These are phyloP conservation scores for Diorhabda carinulata DNA, from an alignment of 1,140 invertebrate species.

Conservation along the genomic window DNA sequence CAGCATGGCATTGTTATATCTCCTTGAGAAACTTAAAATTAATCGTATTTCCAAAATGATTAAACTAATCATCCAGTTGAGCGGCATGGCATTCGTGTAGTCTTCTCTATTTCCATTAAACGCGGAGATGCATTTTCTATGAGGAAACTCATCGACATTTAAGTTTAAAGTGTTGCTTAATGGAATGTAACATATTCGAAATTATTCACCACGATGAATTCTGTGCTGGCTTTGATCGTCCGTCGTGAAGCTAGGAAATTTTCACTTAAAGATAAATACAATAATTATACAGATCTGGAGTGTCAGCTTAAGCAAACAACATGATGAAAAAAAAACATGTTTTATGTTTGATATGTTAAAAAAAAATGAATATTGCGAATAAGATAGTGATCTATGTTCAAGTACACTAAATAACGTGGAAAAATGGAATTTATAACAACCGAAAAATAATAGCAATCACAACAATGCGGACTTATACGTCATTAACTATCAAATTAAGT, in stretches of 20 bases:
- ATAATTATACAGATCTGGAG: too few relatives aligned
- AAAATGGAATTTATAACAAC: too few relatives aligned
- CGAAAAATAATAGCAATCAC: too few relatives aligned
- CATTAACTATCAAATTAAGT: too few relatives aligned
- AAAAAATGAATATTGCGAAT: too few relatives aligned
- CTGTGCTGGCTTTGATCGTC: not conserved
- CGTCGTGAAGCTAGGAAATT: not conserved
- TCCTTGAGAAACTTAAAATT: not conserved
- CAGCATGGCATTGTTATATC: not conserved
- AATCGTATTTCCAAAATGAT: not conserved
- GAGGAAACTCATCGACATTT: not conserved
- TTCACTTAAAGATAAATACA: not conserved
- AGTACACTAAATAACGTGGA: too few relatives aligned
- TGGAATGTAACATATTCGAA: not conserved
- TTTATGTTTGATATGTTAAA: too few relatives aligned
- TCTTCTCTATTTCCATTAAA: slow-evolving; percentile 2
- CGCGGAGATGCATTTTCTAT: not conserved
- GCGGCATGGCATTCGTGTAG: not conserved
- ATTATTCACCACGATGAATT: slow-evolving; percentile 2
- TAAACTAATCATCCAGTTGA: not conserved
- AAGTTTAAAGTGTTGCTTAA: not conserved
- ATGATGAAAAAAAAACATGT: too few relatives aligned
- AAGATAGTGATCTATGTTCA: too few relatives aligned
- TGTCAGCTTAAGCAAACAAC: too few relatives aligned
- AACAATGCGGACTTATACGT: too few relatives aligned